Base-by-base conservation (phyloP, 2,888 invertebrate genomes). In the Stratiomys singularior region DNA sequence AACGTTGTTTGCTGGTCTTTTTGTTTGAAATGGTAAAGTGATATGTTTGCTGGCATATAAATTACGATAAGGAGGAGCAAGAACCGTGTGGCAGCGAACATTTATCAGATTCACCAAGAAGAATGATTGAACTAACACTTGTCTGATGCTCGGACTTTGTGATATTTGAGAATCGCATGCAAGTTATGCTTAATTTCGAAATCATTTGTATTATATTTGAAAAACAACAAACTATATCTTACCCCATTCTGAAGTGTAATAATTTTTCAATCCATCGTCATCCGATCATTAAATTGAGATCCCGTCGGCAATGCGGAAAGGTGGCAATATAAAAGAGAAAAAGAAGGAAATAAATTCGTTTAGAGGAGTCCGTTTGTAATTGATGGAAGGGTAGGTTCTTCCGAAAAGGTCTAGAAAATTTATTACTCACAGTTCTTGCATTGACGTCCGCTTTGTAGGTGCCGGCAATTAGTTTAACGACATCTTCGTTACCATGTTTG, bases 391-490 rank as follows among this genome's bases (percentile, higher is more conserved):
- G 71, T 71, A 28, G 15, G 52, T 25, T 52, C 0, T 21, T 47
- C 46, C 18, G 18, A 9, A 44, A 46, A 44, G 46, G 67, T 46
- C 0, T 11, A 21, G 9, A 58, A n/a, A 77, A 69, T 63, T 56
- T 66, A n/a, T 78, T 78, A 85, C 90, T 91, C 88, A 97, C 97
- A 89, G 97, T 94, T 86, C 93, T 92, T 81, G 93, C 93, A 88
- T 97, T 96, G 80, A 96, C 93, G 82, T 93, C 91, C n/a, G 93
- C 92, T 83, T 92, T 92, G 84, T 94, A 92, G 1, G 92, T 92
- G n/a, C 97, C 96, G 27, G 97, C 96, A 82, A 98, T 91, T 80
- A 97, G 89, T 88, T 98, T 98, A 77, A 97, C 93, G 81, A 97
- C 92, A 85, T 97, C 94, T 85, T 93, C 92, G 85, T 96, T 94